Conservation (phyloP, 2,888 invertebrate genomes). For the Monoplex corrugatus region DNA sequence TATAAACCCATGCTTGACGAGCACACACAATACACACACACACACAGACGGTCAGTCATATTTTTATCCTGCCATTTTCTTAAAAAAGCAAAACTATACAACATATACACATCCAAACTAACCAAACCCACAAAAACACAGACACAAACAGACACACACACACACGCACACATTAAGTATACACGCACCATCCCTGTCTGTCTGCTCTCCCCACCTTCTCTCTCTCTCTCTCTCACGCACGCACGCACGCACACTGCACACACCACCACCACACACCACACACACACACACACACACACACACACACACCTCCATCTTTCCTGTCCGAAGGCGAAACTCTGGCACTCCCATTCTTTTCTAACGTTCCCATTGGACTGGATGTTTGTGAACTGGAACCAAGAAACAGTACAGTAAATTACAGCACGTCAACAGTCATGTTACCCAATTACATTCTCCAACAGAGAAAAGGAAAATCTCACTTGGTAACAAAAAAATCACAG, state of each 20-base stretch:
- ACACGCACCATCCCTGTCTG: no score
- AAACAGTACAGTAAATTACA: no score
- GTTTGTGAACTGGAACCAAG: conserved; percentile 43
- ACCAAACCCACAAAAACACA: neutral
- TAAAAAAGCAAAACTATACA: neutral
- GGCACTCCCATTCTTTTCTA: conserved; percentile 55
- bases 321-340: conserved; percentile 60
- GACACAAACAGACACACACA: neutral
- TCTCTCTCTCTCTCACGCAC: no score
- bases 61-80: no score
- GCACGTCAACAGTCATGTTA: no score
- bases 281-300: neutral
- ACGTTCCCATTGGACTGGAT: conserved; percentile 50
- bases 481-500: no score
- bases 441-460: no score
- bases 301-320: conserved; percentile 57
- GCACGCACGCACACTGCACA: neutral
- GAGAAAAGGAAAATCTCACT: no score
- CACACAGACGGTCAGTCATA: neutral
- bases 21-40: no score
- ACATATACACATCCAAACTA: neutral
- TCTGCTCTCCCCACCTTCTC: no score
- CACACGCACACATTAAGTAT: neutral
- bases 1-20: no score
- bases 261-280: no score